Evolutionary conservation across 2,888 invertebrate species (phyloP).

Genomic region (Physocephala rufipes): DNA sequence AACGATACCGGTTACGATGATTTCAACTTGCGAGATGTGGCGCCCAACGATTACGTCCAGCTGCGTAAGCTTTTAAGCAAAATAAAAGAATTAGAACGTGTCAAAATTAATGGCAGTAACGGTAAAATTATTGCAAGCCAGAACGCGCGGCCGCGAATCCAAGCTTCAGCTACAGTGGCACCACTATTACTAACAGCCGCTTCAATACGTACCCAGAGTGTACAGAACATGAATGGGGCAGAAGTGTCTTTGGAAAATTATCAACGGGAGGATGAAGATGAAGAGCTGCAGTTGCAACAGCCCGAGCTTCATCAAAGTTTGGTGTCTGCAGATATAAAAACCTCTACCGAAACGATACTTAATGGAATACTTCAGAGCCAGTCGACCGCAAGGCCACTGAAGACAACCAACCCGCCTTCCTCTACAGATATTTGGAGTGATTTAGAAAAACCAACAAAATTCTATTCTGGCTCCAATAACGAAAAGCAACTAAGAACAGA

Average conservation of each 20-base stretch:
- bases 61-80: constrained; percentile 67
- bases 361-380: neutral
- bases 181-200: constrained; percentile 55
- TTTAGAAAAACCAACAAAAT: constrained; percentile 47
- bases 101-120: constrained; percentile 52
- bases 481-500: constrained; percentile 54
- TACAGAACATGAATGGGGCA: constrained; percentile 52
- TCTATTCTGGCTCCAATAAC: constrained; percentile 42
- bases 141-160: constrained; percentile 33
- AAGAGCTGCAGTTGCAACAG: constrained; percentile 30
- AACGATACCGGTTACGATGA: constrained; percentile 51
- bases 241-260: constrained; percentile 41
- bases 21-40: constrained; percentile 54
- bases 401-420: constrained; percentile 35
- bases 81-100: constrained; percentile 62
- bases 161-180: constrained; percentile 37
- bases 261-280: constrained; percentile 15
- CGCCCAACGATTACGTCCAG: constrained; percentile 68
- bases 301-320: constrained; percentile 45
- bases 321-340: constrained; percentile 45
- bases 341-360: neutral
- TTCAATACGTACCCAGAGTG: constrained; percentile 53
- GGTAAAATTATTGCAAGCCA: constrained; percentile 36
- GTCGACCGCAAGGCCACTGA: neutral
- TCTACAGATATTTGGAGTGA: constrained; percentile 58